Conservation (phyloP, 1,140 invertebrate species). For the Drosophila kurseongensis region DNA sequence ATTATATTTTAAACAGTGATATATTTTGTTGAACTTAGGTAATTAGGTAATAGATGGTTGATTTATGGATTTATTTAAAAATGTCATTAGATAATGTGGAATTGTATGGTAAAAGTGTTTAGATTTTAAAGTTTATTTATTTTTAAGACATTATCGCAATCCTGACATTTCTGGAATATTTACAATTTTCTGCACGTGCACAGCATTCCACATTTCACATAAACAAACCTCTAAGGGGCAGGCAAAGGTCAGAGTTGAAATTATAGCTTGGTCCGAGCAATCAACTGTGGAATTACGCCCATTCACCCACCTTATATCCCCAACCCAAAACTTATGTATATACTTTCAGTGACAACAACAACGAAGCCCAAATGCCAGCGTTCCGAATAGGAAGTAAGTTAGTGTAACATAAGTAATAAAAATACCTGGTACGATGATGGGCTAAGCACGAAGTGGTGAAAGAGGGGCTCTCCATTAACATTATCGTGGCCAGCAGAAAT, state of each 20-base stretch:
- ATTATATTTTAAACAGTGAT: no score
- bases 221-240: neutral
- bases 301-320: constrained; percentile 2
- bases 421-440: constrained; percentile 62
- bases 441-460: constrained; percentile 5
- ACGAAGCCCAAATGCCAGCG: constrained; percentile 34
- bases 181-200: neutral
- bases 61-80: no score
- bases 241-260: constrained; percentile 51
- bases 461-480: constrained; percentile 58
- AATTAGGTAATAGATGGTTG: no score
- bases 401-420: constrained; percentile 80
- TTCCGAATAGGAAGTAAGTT: constrained; percentile 76
- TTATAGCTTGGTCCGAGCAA: constrained; percentile 5
- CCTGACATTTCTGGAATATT: no score
- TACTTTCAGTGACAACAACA: constrained; percentile 15
- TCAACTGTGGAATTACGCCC: constrained; percentile 34
- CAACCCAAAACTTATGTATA: constrained; percentile 4
- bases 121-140: no score
- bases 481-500: constrained; percentile 71
- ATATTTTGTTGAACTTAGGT: no score
- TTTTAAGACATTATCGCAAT: no score
- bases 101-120: no score
- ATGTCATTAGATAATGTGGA: no score
- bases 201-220: constrained; percentile 8